Conservation (phyloP, 2,888 invertebrate species). For the Steinernema scapterisci region DNA sequence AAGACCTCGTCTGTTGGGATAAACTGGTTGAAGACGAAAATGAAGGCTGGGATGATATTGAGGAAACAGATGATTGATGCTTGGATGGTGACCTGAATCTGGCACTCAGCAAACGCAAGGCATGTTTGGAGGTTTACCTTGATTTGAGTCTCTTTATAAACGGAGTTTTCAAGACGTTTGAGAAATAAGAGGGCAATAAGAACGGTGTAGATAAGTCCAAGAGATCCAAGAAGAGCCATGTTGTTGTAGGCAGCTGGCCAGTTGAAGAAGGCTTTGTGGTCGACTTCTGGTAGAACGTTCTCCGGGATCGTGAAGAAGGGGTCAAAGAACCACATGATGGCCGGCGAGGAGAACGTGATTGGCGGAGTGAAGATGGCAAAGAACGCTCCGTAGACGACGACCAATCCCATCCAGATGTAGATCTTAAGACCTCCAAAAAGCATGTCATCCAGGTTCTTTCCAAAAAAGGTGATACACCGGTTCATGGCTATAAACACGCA, state of each 20-base stretch:
- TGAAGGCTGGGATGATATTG: background rate
- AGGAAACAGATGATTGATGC: background rate
- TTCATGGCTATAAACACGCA: background rate
- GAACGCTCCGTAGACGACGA: background rate
- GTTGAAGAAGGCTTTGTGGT: background rate
- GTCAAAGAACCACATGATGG: conserved; percentile 10
- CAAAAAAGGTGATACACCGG: background rate
- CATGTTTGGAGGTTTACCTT: background rate
- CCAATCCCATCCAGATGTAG: background rate
- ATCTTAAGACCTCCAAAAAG: background rate
- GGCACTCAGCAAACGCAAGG: background rate
- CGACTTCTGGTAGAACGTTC: background rate
- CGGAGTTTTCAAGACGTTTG: background rate
- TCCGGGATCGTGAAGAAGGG: background rate
- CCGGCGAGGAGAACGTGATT: background rate
- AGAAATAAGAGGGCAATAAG: no score
- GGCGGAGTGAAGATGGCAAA: background rate
- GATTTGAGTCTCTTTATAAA: background rate
- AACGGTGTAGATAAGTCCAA: no score
- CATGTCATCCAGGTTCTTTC: background rate
- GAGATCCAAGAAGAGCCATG: background rate
- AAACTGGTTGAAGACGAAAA: background rate
- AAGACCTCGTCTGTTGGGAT: background rate
- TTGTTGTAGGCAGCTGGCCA: background rate
- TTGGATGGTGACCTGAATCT: background rate